phyloP scores from a whole-genome alignment of 2,113 vertebrate species.

The Mobula birostris region DNA sequence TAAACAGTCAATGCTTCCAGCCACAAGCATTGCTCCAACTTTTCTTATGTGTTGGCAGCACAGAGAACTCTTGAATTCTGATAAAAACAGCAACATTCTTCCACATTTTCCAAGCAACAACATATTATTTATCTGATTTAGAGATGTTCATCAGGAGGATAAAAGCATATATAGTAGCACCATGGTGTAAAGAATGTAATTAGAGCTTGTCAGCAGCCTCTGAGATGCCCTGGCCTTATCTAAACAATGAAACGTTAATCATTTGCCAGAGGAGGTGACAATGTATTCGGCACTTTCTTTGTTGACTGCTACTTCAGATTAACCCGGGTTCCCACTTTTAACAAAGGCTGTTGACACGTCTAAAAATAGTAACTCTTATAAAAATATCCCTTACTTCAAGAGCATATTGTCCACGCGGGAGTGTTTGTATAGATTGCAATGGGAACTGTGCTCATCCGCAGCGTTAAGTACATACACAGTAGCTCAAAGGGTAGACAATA shows the following conservation, averaged over 20 bases:
- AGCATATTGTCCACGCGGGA: not conserved
- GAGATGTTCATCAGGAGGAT: not conserved
- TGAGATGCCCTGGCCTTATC: not conserved
- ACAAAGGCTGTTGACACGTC: not conserved
- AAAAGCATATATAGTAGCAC: not conserved
- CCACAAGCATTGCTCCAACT: too few relatives aligned
- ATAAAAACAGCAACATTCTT: not conserved
- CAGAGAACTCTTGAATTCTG: not conserved
- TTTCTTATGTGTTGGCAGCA: not conserved
- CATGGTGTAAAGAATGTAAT: slow-evolving; percentile 24
- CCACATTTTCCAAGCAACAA: not conserved
- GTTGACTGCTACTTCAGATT: slow-evolving; percentile 21
- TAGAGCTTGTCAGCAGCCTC: not conserved
- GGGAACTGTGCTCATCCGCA: slow-evolving; percentile 7
- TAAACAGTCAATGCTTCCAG: too few relatives aligned
- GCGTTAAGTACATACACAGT: slow-evolving; percentile 23
- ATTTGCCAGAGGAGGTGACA: slow-evolving; percentile 28
- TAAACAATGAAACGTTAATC: slow-evolving; percentile 34
- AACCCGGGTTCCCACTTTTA: slow-evolving; percentile 26
- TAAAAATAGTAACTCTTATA: slow-evolving; percentile 6
- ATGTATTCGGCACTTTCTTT: slow-evolving; percentile 27
- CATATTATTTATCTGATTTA: not conserved
- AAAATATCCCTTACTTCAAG: slow-evolving; percentile 2
- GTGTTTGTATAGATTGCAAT: not conserved
- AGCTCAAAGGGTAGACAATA: slow-evolving; percentile 11